These are phyloP conservation scores for Cephalopholis sonnerati DNA, from an alignment of 2,113 vertebrate species.

Conservation along the genomic window DNA sequence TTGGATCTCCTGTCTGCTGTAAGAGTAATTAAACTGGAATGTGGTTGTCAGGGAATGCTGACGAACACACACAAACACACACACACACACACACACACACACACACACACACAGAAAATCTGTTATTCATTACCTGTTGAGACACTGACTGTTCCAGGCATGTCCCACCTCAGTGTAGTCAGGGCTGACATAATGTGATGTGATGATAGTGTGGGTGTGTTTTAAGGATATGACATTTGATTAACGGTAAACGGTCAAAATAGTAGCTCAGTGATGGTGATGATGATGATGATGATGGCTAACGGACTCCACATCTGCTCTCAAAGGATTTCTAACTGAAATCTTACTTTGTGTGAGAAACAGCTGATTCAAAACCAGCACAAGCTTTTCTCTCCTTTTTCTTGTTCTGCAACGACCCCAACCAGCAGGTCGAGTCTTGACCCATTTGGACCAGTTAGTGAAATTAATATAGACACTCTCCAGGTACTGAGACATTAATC, in stretches of 20 bases:
- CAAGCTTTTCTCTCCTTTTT: neutral
- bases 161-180: neutral
- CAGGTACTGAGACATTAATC: no score
- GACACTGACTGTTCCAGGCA: neutral
- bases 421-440: no score
- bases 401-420: no score
- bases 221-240: neutral
- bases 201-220: neutral
- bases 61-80: constrained; percentile 34
- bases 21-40: constrained; percentile 61
- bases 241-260: neutral
- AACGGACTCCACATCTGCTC: neutral
- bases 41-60: constrained; percentile 35
- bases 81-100: constrained; percentile 10
- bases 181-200: neutral
- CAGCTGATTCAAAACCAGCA: neutral
- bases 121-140: constrained; percentile 19
- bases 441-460: neutral
- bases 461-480: no score
- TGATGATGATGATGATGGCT: neutral
- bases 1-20: constrained; percentile 1
- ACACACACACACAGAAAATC: constrained; percentile 14
- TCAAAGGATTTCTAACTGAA: neutral
- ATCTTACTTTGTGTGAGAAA: neutral
- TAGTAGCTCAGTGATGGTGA: neutral